A percentile compares a stretch with the other conserved stretches of the same genome.
Evolutionary conservation across 2,113 vertebrate genomes (phyloP).

Genomic region (Hippoglossus stenolepis): DNA sequence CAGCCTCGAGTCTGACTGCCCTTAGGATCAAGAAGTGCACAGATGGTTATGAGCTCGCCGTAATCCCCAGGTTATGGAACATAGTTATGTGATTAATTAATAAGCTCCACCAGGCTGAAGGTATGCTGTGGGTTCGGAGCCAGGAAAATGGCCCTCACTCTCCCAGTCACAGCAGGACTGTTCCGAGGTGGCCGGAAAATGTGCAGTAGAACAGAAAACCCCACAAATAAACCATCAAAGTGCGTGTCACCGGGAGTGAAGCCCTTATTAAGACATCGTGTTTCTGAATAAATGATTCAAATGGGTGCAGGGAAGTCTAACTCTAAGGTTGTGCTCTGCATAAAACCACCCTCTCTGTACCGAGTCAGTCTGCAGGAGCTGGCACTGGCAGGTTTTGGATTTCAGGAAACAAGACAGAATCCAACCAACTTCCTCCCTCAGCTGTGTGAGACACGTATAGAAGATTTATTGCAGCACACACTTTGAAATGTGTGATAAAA

Average conservation of each 20-base stretch:
- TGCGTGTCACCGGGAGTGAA: slow-evolving; percentile 46
- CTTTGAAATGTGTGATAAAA: slow-evolving; percentile 30
- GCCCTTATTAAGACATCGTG: slow-evolving; percentile 56
- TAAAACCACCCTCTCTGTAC: slow-evolving; percentile 28
- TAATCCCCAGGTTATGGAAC: slow-evolving; percentile 75
- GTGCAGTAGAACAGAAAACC: slow-evolving; percentile 27
- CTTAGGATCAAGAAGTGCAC: slow-evolving; percentile 42
- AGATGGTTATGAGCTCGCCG: slow-evolving; percentile 61
- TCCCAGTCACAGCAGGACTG: slow-evolving; percentile 55
- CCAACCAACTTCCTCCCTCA: slow-evolving; percentile 38
- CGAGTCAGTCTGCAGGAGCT: slow-evolving; percentile 27
- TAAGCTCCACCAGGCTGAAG: slow-evolving; percentile 68
- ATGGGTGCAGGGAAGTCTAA: slow-evolving; percentile 46
- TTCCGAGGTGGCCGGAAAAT: slow-evolving; percentile 55
- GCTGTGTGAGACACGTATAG: slow-evolving; percentile 36
- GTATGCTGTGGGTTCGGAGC: slow-evolving; percentile 56
- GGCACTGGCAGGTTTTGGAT: slow-evolving; percentile 21
- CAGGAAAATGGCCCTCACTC: slow-evolving; percentile 58
- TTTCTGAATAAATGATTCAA: slow-evolving; percentile 64
- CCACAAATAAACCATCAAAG: slow-evolving; percentile 53
- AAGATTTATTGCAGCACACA: slow-evolving; percentile 19
- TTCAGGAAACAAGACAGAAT: slow-evolving; percentile 50
- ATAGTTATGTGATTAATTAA: slow-evolving; percentile 77
- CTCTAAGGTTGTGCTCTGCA: slow-evolving; percentile 44
- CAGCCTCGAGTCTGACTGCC: slow-evolving; percentile 18